Percentiles rank a stretch among this genome's conserved stretches.
These are phyloP conservation scores for Stigmatopora argus DNA, from an alignment of 2,113 vertebrate genomes.

Conservation along the genomic window DNA sequence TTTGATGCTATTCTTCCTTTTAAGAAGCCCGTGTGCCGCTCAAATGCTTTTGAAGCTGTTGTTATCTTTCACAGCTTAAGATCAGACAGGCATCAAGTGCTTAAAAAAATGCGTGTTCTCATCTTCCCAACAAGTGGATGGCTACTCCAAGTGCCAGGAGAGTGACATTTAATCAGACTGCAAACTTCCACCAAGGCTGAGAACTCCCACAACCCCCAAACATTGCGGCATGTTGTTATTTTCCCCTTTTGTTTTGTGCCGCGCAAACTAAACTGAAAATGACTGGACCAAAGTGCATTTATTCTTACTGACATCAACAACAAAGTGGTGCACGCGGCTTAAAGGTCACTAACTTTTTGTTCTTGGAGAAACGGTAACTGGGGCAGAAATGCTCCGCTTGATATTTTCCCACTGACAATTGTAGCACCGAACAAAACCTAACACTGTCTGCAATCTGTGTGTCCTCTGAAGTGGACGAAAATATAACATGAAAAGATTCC, in stretches of 20 bases:
- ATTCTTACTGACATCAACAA: constrained; percentile 5
- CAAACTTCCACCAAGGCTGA: neutral
- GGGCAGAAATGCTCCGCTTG: constrained; percentile 4
- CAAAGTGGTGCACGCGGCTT: neutral
- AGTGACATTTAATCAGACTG: constrained; percentile 3
- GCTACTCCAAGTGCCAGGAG: neutral
- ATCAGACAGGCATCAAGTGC: neutral
- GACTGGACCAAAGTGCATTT: neutral
- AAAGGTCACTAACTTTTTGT: constrained; percentile 4
- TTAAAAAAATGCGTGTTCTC: neutral
- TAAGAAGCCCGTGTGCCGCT: neutral
- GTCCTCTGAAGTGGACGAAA: neutral
- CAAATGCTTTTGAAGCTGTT: neutral
- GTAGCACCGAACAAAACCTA: no score
- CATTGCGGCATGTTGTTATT: neutral
- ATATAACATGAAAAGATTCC: neutral
- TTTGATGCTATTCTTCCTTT: neutral
- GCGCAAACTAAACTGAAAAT: neutral
- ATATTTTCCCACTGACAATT: neutral
- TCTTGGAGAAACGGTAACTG: neutral
- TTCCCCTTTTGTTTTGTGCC: neutral
- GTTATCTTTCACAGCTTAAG: neutral
- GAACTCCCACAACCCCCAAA: no score
- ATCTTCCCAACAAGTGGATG: neutral
- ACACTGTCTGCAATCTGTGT: neutral